These are phyloP conservation scores for Lophura nycthemera DNA, from an alignment of 2,113 vertebrate genomes.

Conservation along the genomic window DNA sequence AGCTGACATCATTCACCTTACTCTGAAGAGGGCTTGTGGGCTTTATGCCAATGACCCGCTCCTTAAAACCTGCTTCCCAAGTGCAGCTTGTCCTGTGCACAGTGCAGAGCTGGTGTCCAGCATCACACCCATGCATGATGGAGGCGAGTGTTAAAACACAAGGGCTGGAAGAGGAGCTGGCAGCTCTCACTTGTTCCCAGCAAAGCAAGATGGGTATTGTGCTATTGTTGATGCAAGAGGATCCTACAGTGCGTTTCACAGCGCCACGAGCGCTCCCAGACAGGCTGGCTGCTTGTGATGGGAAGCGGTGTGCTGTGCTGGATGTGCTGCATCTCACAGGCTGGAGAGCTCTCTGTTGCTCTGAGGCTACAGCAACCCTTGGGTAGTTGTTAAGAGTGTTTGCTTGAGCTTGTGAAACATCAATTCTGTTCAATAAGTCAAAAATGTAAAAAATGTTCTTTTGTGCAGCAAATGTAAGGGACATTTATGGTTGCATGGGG, in stretches of 20 bases:
- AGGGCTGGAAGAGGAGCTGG: neutral
- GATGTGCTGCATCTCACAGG: accelerated
- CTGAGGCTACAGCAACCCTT: neutral
- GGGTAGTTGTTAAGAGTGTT: neutral
- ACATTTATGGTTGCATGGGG: accelerated
- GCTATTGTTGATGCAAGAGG: accelerated
- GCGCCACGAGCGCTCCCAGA: accelerated
- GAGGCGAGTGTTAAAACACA: neutral
- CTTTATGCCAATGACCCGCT: neutral
- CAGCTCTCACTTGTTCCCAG: neutral
- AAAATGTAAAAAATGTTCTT: neutral
- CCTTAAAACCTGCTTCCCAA: neutral
- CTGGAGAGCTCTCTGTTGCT: neutral
- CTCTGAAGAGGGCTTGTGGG: neutral
- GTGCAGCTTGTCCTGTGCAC: neutral
- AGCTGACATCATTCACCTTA: neutral
- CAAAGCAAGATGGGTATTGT: neutral
- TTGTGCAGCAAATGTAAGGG: neutral
- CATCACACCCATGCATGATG: neutral
- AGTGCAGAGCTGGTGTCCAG: neutral
- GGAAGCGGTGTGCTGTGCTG: accelerated
- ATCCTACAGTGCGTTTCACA: accelerated
- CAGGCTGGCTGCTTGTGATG: accelerated
- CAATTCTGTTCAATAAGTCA: neutral
- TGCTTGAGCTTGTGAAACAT: neutral